phyloP scores from a whole-genome alignment of 53 echinoderm and acorn worm genomes.

The Zoroaster sp. region DNA sequence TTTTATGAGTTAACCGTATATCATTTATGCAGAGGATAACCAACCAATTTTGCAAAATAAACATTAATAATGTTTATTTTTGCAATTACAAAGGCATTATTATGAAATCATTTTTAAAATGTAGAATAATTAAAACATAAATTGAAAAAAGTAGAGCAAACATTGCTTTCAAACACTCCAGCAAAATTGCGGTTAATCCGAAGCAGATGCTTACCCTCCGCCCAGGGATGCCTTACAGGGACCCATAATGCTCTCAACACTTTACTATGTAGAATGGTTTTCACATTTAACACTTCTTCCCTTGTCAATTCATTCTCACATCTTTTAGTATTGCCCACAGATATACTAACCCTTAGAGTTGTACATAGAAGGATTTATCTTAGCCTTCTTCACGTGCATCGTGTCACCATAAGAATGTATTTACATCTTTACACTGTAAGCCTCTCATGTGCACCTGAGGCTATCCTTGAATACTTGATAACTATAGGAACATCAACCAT shows the following conservation, averaged over 20 bases:
- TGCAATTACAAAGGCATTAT: no score
- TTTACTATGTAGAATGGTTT: neutral
- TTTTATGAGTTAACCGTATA: conserved; percentile 2
- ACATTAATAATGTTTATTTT: no score
- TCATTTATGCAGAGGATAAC: neutral
- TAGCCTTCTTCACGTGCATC: neutral
- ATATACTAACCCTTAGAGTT: neutral
- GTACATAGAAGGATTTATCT: neutral
- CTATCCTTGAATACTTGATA: neutral
- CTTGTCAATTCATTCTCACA: neutral
- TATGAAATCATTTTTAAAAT: no score
- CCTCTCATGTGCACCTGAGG: neutral
- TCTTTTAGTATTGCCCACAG: neutral
- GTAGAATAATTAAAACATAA: no score
- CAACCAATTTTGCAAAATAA: neutral
- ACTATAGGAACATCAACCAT: neutral
- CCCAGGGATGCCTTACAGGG: neutral
- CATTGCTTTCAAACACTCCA: no score
- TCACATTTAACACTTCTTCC: neutral
- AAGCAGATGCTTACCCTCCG: neutral
- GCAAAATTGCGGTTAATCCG: neutral
- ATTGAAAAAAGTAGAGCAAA: no score
- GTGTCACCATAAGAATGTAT: neutral
- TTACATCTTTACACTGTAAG: neutral
- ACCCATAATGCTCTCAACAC: neutral